Evolutionary conservation across 2,888 invertebrate genomes (phyloP).

Genomic region (Meghimatium bilineatum): DNA sequence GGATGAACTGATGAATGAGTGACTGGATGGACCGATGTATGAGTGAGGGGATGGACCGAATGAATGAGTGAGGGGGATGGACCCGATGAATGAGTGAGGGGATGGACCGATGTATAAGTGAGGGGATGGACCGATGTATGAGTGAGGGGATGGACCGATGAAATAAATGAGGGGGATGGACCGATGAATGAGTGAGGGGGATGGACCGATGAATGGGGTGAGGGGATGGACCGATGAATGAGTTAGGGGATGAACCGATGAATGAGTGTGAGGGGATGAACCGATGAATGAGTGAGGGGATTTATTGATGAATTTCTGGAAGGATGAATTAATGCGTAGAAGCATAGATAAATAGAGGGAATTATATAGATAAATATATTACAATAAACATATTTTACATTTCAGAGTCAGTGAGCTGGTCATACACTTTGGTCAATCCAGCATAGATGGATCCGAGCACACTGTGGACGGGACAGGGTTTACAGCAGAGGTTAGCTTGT

Average conservation of each 20-base stretch:
- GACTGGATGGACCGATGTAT: not conserved
- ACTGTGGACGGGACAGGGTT: conserved; percentile 96
- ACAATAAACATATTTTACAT: too few relatives aligned
- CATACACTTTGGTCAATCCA: conserved; percentile 82
- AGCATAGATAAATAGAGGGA: not conserved
- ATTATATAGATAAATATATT: not conserved
- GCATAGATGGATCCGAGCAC: conserved; percentile 97
- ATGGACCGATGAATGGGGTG: not conserved
- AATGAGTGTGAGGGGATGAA: not conserved
- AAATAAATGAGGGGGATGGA: not conserved
- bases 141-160: not conserved
- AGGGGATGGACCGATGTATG: not conserved
- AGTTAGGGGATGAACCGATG: not conserved
- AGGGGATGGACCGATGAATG: not conserved
- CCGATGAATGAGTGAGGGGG: not conserved
- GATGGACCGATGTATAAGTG: not conserved
- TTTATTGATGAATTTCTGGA: not conserved
- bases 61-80: too few relatives aligned
- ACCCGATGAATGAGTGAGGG: not conserved
- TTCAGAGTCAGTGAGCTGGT: conserved; percentile 93
- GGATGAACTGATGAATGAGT: not conserved
- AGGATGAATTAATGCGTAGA: not conserved
- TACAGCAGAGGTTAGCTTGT: conserved; percentile 91
- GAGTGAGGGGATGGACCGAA: not conserved
- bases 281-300: not conserved